phyloP scores from a whole-genome alignment of 2,888 invertebrate genomes.

The Patella caerulea region DNA sequence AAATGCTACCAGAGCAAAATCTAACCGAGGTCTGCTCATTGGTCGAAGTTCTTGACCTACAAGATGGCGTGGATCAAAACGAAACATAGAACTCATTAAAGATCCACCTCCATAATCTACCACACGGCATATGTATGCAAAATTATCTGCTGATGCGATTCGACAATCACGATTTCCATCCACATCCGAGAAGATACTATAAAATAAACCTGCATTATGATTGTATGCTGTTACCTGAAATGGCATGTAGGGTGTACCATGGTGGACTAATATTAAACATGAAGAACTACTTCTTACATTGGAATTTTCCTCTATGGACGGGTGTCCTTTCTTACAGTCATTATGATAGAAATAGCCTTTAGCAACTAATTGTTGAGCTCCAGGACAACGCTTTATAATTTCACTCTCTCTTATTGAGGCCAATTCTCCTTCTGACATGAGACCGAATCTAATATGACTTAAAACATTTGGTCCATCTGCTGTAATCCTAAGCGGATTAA shows the following conservation, averaged over 20 bases:
- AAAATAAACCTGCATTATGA: slow-evolving; percentile 55
- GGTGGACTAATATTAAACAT: slow-evolving; percentile 60
- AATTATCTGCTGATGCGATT: slow-evolving; percentile 66
- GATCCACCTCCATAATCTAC: slow-evolving; percentile 71
- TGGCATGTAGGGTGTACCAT: slow-evolving; percentile 66
- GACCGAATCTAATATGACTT: slow-evolving; percentile 61
- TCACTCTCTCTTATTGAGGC: slow-evolving; percentile 56
- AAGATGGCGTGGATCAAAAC: slow-evolving; percentile 69
- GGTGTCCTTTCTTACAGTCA: slow-evolving; percentile 62
- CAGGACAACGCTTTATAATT: slow-evolving; percentile 53
- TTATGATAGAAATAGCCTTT: slow-evolving; percentile 61
- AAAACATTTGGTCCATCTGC: slow-evolving; percentile 51
- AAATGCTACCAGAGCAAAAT: slow-evolving; percentile 65
- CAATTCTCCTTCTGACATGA: slow-evolving; percentile 66
- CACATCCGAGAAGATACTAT: slow-evolving; percentile 65
- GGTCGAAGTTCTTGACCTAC: slow-evolving; percentile 65
- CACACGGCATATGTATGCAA: slow-evolving; percentile 68
- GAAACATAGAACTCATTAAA: slow-evolving; percentile 66
- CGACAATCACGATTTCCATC: slow-evolving; percentile 68
- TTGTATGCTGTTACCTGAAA: slow-evolving; percentile 69
- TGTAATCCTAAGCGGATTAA: slow-evolving; percentile 49
- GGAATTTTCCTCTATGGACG: slow-evolving; percentile 56
- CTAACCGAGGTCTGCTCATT: slow-evolving; percentile 63
- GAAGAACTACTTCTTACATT: slow-evolving; percentile 50
- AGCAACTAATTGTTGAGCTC: slow-evolving; percentile 49